Percentiles rank a stretch among this genome's conserved stretches.
Conservation (phyloP, 2,888 invertebrate species). For the Cheilosia scutellata region DNA sequence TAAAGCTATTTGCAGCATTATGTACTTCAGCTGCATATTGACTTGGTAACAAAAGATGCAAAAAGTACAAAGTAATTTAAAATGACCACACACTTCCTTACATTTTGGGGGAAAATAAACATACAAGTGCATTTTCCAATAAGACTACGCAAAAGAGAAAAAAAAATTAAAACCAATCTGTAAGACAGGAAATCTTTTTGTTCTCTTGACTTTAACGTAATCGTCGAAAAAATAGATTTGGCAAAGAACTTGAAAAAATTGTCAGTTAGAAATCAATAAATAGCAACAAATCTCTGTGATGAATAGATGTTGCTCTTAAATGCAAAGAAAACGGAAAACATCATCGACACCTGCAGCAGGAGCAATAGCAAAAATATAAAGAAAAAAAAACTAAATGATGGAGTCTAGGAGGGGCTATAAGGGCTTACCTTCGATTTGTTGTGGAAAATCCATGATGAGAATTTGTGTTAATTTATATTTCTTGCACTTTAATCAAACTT, state of each 20-base stretch:
- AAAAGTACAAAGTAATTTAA: background rate
- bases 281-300: conserved; percentile 21
- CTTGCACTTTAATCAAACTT: conserved; percentile 18
- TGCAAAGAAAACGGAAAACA: background rate
- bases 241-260: conserved; percentile 44
- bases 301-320: conserved; percentile 48
- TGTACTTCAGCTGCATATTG: background rate
- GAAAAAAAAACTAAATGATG: conserved; percentile 71
- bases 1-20: background rate
- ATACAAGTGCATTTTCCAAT: conserved; percentile 19
- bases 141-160: conserved; percentile 16
- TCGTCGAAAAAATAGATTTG: conserved; percentile 40
- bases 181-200: conserved; percentile 9
- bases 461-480: conserved; percentile 19
- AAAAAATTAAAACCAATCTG: background rate
- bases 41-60: background rate
- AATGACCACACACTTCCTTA: background rate
- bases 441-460: conserved; percentile 81
- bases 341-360: conserved; percentile 57
- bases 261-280: conserved; percentile 39
- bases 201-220: background rate
- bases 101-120: background rate
- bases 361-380: conserved; percentile 50
- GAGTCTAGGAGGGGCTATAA: background rate
- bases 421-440: conserved; percentile 81